phyloP scores from a whole-genome alignment of 1,140 invertebrate species.

The Drosophila ambigua region DNA sequence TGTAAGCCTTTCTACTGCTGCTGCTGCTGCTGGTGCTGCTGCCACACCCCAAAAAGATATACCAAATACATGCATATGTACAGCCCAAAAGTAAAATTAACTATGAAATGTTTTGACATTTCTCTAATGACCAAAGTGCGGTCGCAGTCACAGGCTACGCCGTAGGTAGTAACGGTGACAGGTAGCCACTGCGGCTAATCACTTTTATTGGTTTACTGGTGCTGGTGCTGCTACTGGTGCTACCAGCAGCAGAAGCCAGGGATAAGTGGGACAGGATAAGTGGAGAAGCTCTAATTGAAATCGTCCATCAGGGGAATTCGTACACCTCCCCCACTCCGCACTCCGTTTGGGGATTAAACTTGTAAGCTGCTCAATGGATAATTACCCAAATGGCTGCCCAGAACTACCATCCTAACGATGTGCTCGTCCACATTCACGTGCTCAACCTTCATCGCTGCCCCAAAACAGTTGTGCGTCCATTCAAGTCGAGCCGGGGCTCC shows the following conservation, averaged over 20 bases:
- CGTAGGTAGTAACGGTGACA: slow-evolving; percentile 15
- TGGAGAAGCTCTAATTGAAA: slow-evolving; percentile 36
- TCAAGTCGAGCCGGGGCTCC: background rate
- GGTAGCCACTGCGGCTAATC: slow-evolving; percentile 21
- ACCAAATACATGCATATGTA: background rate
- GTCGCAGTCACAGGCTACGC: slow-evolving; percentile 8
- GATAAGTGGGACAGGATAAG: background rate
- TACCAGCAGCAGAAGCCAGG: background rate
- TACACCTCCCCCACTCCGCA: no score
- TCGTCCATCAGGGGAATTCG: slow-evolving; percentile 26
- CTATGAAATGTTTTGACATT: slow-evolving; percentile 15
- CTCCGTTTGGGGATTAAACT: slow-evolving; percentile 59
- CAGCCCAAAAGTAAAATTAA: slow-evolving; percentile 7
- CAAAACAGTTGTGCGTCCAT: background rate
- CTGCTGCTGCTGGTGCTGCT: no score
- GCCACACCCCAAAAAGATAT: slow-evolving; percentile 14
- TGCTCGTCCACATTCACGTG: background rate
- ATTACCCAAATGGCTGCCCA: slow-evolving; percentile 58
- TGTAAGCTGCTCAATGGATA: slow-evolving; percentile 66
- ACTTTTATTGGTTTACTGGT: background rate
- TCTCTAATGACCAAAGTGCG: slow-evolving; percentile 42
- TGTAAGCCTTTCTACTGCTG: background rate
- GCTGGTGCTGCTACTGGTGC: no score
- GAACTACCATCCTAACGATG: slow-evolving; percentile 4
- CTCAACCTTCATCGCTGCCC: background rate